These are phyloP conservation scores for Tor tambroides DNA, from an alignment of 2,113 vertebrate species.

Conservation along the genomic window DNA sequence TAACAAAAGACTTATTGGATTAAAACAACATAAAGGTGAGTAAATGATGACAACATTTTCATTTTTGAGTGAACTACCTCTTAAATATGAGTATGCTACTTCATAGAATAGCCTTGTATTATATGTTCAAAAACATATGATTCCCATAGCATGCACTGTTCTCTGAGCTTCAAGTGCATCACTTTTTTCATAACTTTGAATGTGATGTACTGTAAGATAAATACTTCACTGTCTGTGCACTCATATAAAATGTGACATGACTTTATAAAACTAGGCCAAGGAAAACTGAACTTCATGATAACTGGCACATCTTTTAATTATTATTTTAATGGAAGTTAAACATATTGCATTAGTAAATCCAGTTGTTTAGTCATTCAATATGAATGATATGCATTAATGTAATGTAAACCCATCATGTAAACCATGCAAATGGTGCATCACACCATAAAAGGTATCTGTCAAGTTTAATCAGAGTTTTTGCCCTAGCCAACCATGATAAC, in stretches of 20 bases:
- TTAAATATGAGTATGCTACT: neutral
- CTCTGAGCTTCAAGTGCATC: neutral
- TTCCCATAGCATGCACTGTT: neutral
- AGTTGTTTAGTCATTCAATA: neutral
- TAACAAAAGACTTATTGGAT: too few relatives aligned
- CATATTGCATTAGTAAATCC: neutral
- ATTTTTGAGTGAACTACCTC: too few relatives aligned
- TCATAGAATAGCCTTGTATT: neutral
- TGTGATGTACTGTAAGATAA: too few relatives aligned
- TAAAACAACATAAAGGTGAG: too few relatives aligned
- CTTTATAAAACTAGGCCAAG: slow-evolving; percentile 4
- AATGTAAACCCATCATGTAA: too few relatives aligned
- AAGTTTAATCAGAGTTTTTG: neutral
- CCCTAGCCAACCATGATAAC: neutral
- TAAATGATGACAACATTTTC: too few relatives aligned
- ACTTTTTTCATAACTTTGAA: too few relatives aligned
- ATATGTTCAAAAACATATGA: neutral
- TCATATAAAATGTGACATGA: neutral
- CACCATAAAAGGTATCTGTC: neutral
- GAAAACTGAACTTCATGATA: neutral
- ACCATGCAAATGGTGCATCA: too few relatives aligned
- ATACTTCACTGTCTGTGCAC: neutral
- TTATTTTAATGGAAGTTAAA: neutral
- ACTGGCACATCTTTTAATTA: neutral
- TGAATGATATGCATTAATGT: neutral